Evolutionary conservation across 2,888 invertebrate genomes (phyloP), one percentile per base, ranked within the genome.

Genomic region (Lomographa bimaculata): DNA sequence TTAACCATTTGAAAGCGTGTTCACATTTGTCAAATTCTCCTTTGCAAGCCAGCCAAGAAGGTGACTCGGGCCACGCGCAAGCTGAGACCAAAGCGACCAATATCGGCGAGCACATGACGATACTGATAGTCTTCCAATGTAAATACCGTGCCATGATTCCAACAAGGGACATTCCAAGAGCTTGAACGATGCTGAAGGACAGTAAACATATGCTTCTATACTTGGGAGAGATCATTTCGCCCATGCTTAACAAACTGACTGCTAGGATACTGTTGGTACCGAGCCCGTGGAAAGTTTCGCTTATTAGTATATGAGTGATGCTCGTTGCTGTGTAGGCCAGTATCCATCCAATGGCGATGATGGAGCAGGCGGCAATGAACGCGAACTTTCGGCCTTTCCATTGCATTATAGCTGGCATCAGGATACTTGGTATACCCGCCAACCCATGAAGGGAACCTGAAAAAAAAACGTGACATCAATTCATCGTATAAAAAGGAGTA

Each of bases 381-480:
- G 54, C 52, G 7, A 48, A 30, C 18, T 50, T 60, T 9, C 60
- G 44, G 4, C 60, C 60, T 28, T 25, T 40, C 41, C 38, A 39
- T 24, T 60, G 59, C 57, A 55, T 59, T 2, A 59, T 6, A 0
- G 46, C 18, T 5, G 55, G 54, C 46, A 60, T 47, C 2, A 55
- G 21, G 3, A 57, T 26, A n/a, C 57, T 55, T 2, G 54, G 57
- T 7, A 59, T 54, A 4, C 60, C 60, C n/a, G 54, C 53, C 1
- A 60, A 12, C 2, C 60, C 60, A 23, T 60, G 51, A 0, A 52
- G 36, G 2, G 60, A 60, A 8, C 53, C 60, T 58, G 34, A 2
- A 51, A 57, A 16, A 20, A 1, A 19, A n/a, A n/a, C n/a, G n/a
- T n/a, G n/a, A n/a, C n/a, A n/a, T n/a, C n/a, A n/a, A n/a, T n/a